These are phyloP conservation scores for Erynnis tages DNA, from an alignment of 2,888 invertebrate genomes.

Conservation along the genomic window DNA sequence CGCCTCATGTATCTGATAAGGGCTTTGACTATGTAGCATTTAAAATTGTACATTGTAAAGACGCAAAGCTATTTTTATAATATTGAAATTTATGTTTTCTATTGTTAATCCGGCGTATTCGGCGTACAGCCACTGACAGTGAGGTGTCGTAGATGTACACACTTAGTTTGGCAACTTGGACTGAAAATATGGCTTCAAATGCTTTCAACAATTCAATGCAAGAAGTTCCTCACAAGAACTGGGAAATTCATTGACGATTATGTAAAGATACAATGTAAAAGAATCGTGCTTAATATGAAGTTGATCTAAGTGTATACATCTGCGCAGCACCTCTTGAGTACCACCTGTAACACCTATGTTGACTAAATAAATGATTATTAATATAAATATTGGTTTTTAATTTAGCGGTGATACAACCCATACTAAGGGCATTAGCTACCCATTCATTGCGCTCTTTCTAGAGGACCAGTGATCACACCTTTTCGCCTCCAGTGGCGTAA, in stretches of 20 bases:
- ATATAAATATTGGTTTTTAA: slow-evolving; percentile 33
- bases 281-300: neutral
- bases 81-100: slow-evolving; percentile 55
- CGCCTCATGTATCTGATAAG: slow-evolving; percentile 15
- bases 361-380: slow-evolving; percentile 65
- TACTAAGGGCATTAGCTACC: neutral
- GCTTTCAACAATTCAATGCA: too few relatives aligned
- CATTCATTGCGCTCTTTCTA: too few relatives aligned
- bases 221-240: too few relatives aligned
- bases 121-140: slow-evolving; percentile 44
- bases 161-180: too few relatives aligned
- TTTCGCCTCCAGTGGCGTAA: too few relatives aligned
- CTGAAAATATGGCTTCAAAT: too few relatives aligned
- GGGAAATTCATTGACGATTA: too few relatives aligned
- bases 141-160: too few relatives aligned
- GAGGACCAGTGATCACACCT: too few relatives aligned
- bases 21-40: slow-evolving; percentile 30
- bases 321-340: slow-evolving; percentile 22
- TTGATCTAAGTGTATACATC: too few relatives aligned
- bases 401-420: neutral
- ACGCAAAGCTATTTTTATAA: slow-evolving; percentile 69
- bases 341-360: slow-evolving; percentile 56
- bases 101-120: slow-evolving; percentile 45
- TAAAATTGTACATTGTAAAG: slow-evolving; percentile 43
- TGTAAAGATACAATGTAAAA: too few relatives aligned